Percentiles rank a stretch among this genome's conserved stretches.
Evolutionary conservation across 2,888 invertebrate genomes (phyloP).

Genomic region (Cistogaster globosa): DNA sequence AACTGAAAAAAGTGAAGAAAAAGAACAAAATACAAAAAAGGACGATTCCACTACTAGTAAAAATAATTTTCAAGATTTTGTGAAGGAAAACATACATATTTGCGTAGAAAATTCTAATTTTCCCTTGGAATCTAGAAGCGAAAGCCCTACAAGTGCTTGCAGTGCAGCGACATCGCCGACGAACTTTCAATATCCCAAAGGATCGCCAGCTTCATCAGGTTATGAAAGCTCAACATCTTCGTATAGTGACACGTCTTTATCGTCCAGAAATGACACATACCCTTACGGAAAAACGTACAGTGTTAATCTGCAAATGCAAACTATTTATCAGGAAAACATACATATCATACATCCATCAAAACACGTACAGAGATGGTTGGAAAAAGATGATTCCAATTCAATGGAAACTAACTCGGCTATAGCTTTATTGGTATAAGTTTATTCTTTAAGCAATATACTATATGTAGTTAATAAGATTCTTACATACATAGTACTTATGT

Average conservation of each 20-base stretch:
- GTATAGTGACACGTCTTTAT: constrained; percentile 80
- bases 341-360: constrained; percentile 79
- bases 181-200: constrained; percentile 83
- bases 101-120: constrained; percentile 79
- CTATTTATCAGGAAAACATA: constrained; percentile 84
- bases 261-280: constrained; percentile 73
- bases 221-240: constrained; percentile 83
- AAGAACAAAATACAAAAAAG: constrained; percentile 8
- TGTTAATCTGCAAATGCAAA: constrained; percentile 84
- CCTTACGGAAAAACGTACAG: constrained; percentile 80
- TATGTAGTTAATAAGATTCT: constrained; percentile 9
- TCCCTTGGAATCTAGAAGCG: constrained; percentile 72
- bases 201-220: constrained; percentile 81
- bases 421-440: constrained; percentile 74
- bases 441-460: constrained; percentile 7
- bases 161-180: constrained; percentile 78
- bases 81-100: constrained; percentile 77
- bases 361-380: constrained; percentile 85
- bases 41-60: constrained; percentile 13
- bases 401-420: constrained; percentile 73
- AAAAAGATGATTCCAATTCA: constrained; percentile 81
- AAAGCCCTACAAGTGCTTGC: constrained; percentile 74
- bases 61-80: constrained; percentile 77
- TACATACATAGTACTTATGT: not conserved
- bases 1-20: constrained; percentile 20